phyloP scores from a whole-genome alignment of 2,888 invertebrate species.

The Chydorus sphaericus region DNA sequence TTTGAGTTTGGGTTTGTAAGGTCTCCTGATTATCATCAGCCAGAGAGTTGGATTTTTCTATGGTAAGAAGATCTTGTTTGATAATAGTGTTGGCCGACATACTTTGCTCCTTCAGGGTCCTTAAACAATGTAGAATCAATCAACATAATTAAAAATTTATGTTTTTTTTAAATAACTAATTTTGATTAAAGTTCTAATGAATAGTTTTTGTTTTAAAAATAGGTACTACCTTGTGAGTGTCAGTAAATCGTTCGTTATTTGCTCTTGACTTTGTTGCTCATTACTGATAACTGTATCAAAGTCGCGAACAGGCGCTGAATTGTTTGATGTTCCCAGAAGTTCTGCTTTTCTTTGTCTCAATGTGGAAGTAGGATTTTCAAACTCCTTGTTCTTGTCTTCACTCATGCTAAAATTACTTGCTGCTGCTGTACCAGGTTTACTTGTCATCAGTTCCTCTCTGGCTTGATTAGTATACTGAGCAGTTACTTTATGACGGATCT shows the following conservation, averaged over 20 bases:
- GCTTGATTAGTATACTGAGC: constrained; percentile 6
- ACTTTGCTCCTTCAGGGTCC: constrained; percentile 8
- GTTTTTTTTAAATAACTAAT: no score
- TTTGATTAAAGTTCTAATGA: no score
- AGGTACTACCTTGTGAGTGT: no score
- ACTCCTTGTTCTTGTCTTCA: not conserved
- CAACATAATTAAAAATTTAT: no score
- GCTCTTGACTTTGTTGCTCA: constrained; percentile 2
- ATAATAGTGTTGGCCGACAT: constrained; percentile 3
- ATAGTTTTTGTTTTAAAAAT: no score
- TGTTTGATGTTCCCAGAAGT: not conserved
- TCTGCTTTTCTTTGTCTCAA: constrained; percentile 4
- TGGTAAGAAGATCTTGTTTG: constrained; percentile 1
- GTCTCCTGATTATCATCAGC: constrained; percentile 3
- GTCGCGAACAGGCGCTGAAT: not conserved
- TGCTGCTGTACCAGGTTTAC: not conserved
- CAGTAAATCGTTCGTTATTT: constrained; percentile 7
- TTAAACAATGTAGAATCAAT: no score
- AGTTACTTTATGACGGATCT: constrained; percentile 1
- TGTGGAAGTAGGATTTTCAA: not conserved
- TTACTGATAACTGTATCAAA: not conserved
- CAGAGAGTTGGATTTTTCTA: not conserved
- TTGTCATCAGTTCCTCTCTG: constrained; percentile 5
- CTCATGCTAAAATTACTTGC: not conserved
- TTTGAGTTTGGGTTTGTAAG: constrained; percentile 7